These are phyloP conservation scores for Syrrhaptes paradoxus DNA, from an alignment of 2,113 vertebrate genomes.

Conservation along the genomic window DNA sequence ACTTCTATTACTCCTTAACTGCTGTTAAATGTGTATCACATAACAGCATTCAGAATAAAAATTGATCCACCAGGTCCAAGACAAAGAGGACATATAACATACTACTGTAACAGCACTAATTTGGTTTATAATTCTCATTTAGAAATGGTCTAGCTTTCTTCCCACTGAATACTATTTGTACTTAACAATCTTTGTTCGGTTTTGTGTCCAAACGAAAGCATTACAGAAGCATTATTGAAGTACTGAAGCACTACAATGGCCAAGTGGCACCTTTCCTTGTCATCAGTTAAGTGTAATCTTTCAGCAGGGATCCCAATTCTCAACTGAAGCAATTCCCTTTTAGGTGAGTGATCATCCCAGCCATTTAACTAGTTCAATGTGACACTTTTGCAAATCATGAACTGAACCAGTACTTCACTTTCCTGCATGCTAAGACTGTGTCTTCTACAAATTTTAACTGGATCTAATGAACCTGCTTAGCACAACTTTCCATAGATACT, in stretches of 20 bases:
- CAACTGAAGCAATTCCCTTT: neutral
- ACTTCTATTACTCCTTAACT: neutral
- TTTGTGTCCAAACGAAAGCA: neutral
- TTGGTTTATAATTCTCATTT: neutral
- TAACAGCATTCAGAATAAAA: neutral
- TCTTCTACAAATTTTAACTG: neutral
- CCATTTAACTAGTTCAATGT: neutral
- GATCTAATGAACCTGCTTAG: neutral
- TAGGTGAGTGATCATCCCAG: neutral
- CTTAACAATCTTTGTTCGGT: neutral
- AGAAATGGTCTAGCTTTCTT: neutral
- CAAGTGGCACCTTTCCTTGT: neutral
- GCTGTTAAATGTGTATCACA: neutral
- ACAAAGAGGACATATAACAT: neutral
- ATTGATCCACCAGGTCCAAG: neutral
- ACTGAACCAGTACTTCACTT: neutral
- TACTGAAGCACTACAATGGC: neutral
- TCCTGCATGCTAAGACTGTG: neutral
- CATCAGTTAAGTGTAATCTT: neutral
- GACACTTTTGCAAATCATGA: neutral
- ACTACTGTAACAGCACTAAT: neutral
- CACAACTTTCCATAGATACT: neutral
- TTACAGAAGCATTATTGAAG: neutral
- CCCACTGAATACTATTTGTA: neutral
- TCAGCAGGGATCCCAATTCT: neutral